Evolutionary conservation across 2,888 invertebrate species (phyloP).

Genomic region (Chrysina gloriosa): DNA sequence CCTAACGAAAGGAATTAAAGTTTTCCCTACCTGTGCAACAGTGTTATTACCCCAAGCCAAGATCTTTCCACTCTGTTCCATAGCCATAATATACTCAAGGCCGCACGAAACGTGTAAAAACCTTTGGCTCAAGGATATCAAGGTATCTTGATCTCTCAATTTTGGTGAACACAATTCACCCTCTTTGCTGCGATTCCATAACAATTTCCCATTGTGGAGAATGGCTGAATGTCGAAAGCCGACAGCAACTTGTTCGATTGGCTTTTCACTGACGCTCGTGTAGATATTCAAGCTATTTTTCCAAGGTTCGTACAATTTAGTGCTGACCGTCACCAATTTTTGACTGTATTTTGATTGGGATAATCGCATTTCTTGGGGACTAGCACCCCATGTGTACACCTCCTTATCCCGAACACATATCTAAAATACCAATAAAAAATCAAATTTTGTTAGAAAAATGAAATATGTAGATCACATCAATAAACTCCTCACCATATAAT

Average conservation of each 20-base stretch:
- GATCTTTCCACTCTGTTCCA: constrained; percentile 74
- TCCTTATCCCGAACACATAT: constrained; percentile 76
- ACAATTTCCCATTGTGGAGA: constrained; percentile 59
- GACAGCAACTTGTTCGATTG: constrained; percentile 65
- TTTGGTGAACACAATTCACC: constrained; percentile 87
- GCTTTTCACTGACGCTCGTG: constrained; percentile 53
- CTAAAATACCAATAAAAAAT: constrained; percentile 64
- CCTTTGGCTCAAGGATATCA: constrained; percentile 56
- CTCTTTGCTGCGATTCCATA: constrained; percentile 90
- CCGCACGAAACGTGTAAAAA: constrained; percentile 74
- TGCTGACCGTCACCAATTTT: constrained; percentile 48
- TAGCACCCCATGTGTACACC: constrained; percentile 81
- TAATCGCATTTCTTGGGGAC: constrained; percentile 78
- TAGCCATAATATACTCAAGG: constrained; percentile 80
- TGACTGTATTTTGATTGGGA: constrained; percentile 65
- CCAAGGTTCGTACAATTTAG: constrained; percentile 58
- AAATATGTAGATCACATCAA: too few species aligned
- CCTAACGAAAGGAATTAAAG: too few species aligned
- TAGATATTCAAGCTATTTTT: constrained; percentile 61
- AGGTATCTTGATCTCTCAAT: constrained; percentile 57
- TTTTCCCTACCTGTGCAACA: constrained; percentile 73
- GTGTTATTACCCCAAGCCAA: constrained; percentile 83
- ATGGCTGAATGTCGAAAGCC: constrained; percentile 84
- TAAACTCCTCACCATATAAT: too few species aligned
- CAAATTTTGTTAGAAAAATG: too few species aligned